Percentiles rank a stretch among this genome's conserved stretches.
These are phyloP conservation scores for Eupithecia centaureata DNA, from an alignment of 2,888 invertebrate genomes.

Conservation along the genomic window DNA sequence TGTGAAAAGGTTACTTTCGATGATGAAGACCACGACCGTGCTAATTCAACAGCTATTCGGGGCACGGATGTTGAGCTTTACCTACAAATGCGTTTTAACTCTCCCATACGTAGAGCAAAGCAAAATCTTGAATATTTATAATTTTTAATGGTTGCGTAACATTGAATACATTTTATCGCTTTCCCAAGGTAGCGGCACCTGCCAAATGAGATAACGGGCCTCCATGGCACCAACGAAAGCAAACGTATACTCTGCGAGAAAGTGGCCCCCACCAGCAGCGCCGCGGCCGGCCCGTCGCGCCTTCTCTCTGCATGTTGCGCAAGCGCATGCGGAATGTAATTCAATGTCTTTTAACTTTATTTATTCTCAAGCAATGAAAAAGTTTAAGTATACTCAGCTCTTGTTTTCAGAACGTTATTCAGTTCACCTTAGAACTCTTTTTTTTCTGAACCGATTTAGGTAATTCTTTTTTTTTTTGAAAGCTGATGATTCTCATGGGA, in stretches of 20 bases:
- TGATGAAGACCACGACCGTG: too few relatives aligned
- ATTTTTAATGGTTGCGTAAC: slow-evolving; percentile 63
- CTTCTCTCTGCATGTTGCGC: slow-evolving; percentile 78
- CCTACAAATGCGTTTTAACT: too few relatives aligned
- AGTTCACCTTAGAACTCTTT: too few relatives aligned
- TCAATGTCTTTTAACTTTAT: slow-evolving; percentile 53
- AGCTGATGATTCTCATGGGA: too few relatives aligned
- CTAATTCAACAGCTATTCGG: too few relatives aligned
- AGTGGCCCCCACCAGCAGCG: slow-evolving; percentile 66
- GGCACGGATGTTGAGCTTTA: too few relatives aligned
- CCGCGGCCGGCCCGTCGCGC: slow-evolving; percentile 48
- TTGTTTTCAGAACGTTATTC: slow-evolving; percentile 41
- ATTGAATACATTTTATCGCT: slow-evolving; percentile 73
- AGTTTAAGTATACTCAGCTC: slow-evolving; percentile 28
- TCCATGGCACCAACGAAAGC: slow-evolving; percentile 76
- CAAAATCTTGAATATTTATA: slow-evolving; percentile 12
- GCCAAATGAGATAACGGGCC: slow-evolving; percentile 81
- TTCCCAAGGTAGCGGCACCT: slow-evolving; percentile 78
- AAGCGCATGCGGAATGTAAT: slow-evolving; percentile 70
- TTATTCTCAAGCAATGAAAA: slow-evolving; percentile 32
- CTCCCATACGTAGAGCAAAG: not conserved
- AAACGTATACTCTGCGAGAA: slow-evolving; percentile 78
- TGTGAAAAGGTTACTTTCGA: too few relatives aligned
- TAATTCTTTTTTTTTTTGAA: too few relatives aligned
- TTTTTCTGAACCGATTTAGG: too few relatives aligned